Percentiles rank a stretch among this genome's conserved stretches.
Conservation (phyloP, 2,797 vertebrate genomes). For the Graptemys geographica region DNA sequence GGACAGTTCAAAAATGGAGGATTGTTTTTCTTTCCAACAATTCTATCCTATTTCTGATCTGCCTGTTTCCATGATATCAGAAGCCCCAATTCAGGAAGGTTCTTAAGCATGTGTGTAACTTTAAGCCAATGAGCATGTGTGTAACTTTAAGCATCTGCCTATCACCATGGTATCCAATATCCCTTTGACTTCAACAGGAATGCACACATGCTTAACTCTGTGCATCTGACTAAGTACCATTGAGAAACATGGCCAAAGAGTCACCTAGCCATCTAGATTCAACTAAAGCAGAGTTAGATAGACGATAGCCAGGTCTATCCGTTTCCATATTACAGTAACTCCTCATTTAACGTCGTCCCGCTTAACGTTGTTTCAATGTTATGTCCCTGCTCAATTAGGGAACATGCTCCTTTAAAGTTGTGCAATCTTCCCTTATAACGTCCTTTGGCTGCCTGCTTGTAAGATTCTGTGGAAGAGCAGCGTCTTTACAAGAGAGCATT, state of each 20-base stretch:
- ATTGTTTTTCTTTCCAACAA: neutral
- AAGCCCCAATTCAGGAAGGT: neutral
- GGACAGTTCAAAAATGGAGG: neutral
- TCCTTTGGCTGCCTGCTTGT: no score
- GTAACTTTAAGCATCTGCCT: neutral
- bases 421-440: no score
- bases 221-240: fast-evolving
- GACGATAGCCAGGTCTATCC: neutral
- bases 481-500: no score
- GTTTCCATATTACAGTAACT: neutral
- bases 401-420: no score
- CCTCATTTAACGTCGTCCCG: no score
- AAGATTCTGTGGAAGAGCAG: no score
- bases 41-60: neutral
- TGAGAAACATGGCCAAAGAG: fast-evolving
- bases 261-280: fast-evolving
- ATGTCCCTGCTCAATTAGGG: no score
- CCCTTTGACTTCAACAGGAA: neutral
- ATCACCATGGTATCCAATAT: neutral
- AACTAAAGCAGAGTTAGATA: neutral
- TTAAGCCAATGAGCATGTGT: no score
- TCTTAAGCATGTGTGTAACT: neutral
- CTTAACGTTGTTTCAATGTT: no score
- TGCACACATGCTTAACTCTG: fast-evolving
- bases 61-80: neutral